These are phyloP conservation scores for Nannoperca australis DNA, from an alignment of 2,797 vertebrate genomes.

Conservation along the genomic window DNA sequence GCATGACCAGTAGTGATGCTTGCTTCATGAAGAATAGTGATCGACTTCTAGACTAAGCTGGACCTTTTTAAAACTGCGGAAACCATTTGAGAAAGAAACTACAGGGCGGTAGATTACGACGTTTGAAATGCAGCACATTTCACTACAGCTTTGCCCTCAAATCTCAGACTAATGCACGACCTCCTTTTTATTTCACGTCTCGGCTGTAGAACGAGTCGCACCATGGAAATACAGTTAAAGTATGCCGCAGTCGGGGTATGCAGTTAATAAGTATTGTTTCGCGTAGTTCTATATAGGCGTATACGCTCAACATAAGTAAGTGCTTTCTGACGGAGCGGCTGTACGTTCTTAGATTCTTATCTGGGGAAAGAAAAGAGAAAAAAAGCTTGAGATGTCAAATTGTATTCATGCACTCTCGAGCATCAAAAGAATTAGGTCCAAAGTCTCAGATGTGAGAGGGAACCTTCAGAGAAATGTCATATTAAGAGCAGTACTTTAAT, in stretches of 20 bases:
- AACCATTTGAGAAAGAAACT: constrained; percentile 19
- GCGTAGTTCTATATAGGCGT: constrained; percentile 7
- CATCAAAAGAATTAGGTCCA: constrained; percentile 20
- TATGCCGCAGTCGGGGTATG: constrained; percentile 30
- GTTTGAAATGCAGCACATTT: too few relatives aligned
- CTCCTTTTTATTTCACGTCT: constrained; percentile 31
- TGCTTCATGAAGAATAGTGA: constrained; percentile 84
- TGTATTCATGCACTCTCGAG: constrained; percentile 13
- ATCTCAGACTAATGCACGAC: constrained; percentile 27
- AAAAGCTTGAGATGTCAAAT: constrained; percentile 11
- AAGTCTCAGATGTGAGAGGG: constrained; percentile 22
- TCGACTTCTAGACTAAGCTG: constrained; percentile 50
- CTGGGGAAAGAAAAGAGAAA: background rate
- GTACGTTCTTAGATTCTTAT: constrained; percentile 14
- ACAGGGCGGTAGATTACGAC: constrained; percentile 7
- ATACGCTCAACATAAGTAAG: constrained; percentile 26
- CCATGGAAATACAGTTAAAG: constrained; percentile 17
- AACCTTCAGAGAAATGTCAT: constrained; percentile 20
- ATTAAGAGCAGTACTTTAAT: constrained; percentile 33
- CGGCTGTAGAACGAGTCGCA: constrained; percentile 17
- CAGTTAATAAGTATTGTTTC: constrained; percentile 5
- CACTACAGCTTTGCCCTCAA: constrained; percentile 33
- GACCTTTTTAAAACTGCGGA: constrained; percentile 36
- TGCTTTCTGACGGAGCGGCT: constrained; percentile 26
- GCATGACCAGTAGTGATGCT: constrained; percentile 96